A percentile compares a stretch with the other conserved stretches of the same genome.
These are phyloP conservation scores for Ferdinandea cuprea DNA, from an alignment of 2,888 invertebrate species.

Conservation along the genomic window DNA sequence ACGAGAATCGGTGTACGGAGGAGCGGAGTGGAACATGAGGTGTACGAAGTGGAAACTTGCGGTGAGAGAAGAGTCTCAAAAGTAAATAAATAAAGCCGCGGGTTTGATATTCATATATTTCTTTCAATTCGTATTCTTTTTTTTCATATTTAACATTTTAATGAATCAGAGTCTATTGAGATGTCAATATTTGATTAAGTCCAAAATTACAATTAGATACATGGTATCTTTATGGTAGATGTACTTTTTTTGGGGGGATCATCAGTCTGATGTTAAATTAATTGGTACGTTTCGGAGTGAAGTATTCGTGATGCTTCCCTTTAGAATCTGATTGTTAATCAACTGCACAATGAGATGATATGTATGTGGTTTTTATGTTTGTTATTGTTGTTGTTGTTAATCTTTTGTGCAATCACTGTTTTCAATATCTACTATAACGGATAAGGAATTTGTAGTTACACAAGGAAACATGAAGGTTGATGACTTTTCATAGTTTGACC, in stretches of 20 bases:
- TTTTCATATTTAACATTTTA: constrained; percentile 41
- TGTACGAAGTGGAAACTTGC: constrained; percentile 28
- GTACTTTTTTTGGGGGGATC: constrained; percentile 17
- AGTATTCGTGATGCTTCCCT: constrained; percentile 22
- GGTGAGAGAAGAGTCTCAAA: constrained; percentile 53
- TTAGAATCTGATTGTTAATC: constrained; percentile 43
- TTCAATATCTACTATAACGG: constrained; percentile 1
- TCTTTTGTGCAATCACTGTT: constrained; percentile 36
- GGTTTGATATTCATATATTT: constrained; percentile 63
- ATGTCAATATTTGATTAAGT: constrained; percentile 74
- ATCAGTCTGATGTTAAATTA: constrained; percentile 63
- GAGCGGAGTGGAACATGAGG: constrained; percentile 14
- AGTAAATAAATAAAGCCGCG: constrained; percentile 66
- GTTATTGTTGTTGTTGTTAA: background rate
- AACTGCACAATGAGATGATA: constrained; percentile 49
- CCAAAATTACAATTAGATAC: constrained; percentile 38
- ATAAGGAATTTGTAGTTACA: constrained; percentile 1
- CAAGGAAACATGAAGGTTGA: constrained; percentile 14
- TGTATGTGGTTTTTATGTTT: constrained; percentile 2
- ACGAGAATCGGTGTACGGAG: constrained; percentile 35
- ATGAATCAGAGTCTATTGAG: constrained; percentile 73
- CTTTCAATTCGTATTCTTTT: constrained; percentile 47
- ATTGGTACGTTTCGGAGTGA: constrained; percentile 55
- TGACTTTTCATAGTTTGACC: constrained; percentile 32
- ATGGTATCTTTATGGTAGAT: background rate